Percentiles rank a stretch among this genome's conserved stretches.
These are phyloP conservation scores for Aproaerema taeniolella DNA, from an alignment of 2,888 invertebrate genomes.

Conservation along the genomic window DNA sequence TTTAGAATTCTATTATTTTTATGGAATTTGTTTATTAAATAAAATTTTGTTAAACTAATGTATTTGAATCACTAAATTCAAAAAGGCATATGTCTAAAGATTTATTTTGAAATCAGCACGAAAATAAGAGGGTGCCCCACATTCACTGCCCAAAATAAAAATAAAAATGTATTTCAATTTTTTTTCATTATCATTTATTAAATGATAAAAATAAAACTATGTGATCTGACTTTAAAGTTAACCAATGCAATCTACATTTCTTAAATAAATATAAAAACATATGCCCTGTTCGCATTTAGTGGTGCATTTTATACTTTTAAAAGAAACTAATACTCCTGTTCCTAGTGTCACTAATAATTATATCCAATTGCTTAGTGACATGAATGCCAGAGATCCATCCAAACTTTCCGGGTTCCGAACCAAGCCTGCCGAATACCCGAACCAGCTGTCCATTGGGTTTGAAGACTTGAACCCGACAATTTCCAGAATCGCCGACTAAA, in stretches of 20 bases:
- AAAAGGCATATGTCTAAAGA: no score
- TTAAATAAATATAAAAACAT: no score
- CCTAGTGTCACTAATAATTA: conserved; percentile 80
- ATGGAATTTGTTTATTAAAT: conserved; percentile 31
- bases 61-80: background rate
- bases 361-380: conserved; percentile 77
- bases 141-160: no score
- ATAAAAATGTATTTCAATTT: no score
- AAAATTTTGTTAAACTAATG: conserved; percentile 50
- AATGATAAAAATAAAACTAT: no score
- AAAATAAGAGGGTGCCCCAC: no score
- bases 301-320: conserved; percentile 29
- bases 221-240: no score
- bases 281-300: no score
- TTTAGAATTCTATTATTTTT: conserved; percentile 33
- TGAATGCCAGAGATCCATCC: conserved; percentile 84
- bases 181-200: no score
- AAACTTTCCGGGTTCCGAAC: conserved; percentile 69
- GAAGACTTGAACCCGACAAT: conserved; percentile 86
- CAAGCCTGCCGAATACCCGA: conserved; percentile 79
- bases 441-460: conserved; percentile 82
- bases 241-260: no score
- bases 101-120: no score
- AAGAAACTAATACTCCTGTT: conserved; percentile 68
- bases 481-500: conserved; percentile 87